Evolutionary conservation across 2,113 vertebrate species (phyloP), one percentile per base, ranked within the genome.

Genomic region (Oreochromis spilurus): DNA sequence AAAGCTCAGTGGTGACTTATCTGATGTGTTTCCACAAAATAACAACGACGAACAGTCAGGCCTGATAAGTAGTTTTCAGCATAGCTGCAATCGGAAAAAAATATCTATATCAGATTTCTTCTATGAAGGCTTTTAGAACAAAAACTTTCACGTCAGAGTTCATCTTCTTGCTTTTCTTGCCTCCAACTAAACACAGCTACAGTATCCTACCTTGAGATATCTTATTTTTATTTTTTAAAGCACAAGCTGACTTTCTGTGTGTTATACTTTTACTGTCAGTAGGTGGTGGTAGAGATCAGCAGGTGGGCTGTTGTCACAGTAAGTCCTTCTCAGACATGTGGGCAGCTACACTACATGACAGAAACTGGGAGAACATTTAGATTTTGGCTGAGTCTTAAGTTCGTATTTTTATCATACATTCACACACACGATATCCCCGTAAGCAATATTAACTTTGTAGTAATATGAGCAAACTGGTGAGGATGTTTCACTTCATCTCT

Each of bases 231-330:
- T 65, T 38, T 65, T 43, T 26, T 9, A 43, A 16, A 43, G n/a
- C 38, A 16, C 40, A 79, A 34, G 12, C 7, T 1, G 4, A 6
- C 36, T 50, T 70, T 34, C 19, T 52, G 16, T 67, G 77, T 79
- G 4, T 77, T 88, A 31, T 3, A 34, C 5, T 12, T 48, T 57
- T 62, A 4, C 5, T 34, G 48, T 3, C 93, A 91, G 84, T 80
- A 92, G 93, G 55, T 87, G 91, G 86, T 29, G 83, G 93, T 78
- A 91, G 83, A 90, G 60, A 79, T 85, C 81, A 93, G 84, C 26
- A 13, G 55, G n/a, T 16, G 21, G 70, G 14, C 17, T 55, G 48
- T n/a, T 57, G 34, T 40, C 53, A 77, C 7, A 55, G n/a, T 5
- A 3, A 48, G 21, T 38, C 31, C 45, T 82, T 29, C 40, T 75